A percentile compares a stretch with the other conserved stretches of the same genome.
These are phyloP conservation scores for Dermochelys coriacea DNA, from an alignment of 2,797 vertebrate species.

Conservation along the genomic window DNA sequence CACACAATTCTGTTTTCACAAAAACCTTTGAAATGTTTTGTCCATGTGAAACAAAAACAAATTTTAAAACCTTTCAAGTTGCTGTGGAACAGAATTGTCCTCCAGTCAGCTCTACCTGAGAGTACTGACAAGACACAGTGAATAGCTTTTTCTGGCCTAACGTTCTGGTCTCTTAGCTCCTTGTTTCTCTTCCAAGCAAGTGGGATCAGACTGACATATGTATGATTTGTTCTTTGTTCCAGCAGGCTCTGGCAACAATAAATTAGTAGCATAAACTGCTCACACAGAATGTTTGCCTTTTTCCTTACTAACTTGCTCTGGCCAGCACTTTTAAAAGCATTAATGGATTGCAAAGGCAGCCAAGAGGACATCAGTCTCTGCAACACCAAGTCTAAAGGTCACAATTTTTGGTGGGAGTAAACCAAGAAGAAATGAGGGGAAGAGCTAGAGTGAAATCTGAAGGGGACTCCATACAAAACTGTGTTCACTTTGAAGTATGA, in stretches of 20 bases:
- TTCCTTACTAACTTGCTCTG: not conserved
- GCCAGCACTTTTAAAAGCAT: not conserved
- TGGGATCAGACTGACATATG: rapidly evolving
- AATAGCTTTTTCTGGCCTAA: not conserved
- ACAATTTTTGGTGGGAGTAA: not conserved
- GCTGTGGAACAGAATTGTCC: no score
- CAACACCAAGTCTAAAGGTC: not conserved
- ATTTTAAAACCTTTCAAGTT: no score
- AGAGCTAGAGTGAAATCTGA: not conserved
- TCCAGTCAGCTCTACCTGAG: no score
- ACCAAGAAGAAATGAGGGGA: not conserved
- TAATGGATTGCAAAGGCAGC: not conserved
- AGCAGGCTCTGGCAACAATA: not conserved
- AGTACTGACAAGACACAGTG: no score
- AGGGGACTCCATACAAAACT: not conserved
- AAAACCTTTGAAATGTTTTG: no score
- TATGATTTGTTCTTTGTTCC: rapidly evolving
- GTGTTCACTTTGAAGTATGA: rapidly evolving
- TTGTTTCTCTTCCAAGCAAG: not conserved
- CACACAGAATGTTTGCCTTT: not conserved
- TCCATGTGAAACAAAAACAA: no score
- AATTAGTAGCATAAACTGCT: not conserved
- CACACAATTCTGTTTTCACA: no score
- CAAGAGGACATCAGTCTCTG: not conserved
- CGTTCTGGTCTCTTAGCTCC: not conserved